These are phyloP conservation scores for Acronicta leporina DNA, from an alignment of 2,888 invertebrate genomes.

Conservation along the genomic window DNA sequence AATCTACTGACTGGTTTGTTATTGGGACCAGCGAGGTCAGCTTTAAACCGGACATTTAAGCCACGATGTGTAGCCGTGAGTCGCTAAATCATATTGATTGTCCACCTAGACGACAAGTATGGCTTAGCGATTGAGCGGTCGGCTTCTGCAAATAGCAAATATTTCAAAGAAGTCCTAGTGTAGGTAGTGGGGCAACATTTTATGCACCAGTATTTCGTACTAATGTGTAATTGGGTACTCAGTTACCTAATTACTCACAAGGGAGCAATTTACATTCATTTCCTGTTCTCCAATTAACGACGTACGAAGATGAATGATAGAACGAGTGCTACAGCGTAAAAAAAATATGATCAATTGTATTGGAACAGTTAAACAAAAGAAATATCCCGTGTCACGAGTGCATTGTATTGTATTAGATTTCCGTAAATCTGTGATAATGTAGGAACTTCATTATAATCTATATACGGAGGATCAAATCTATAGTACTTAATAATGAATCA, in stretches of 20 bases:
- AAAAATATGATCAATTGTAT: constrained; percentile 26
- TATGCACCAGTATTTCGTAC: too few species aligned
- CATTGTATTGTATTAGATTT: constrained; percentile 33
- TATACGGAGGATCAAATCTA: constrained; percentile 13
- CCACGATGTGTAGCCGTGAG: too few species aligned
- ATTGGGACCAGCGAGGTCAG: too few species aligned
- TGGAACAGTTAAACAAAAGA: constrained; percentile 23
- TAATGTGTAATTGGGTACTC: not conserved
- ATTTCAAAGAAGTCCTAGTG: too few species aligned
- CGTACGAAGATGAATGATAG: not conserved
- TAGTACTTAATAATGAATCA: constrained; percentile 20
- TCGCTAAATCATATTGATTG: too few species aligned
- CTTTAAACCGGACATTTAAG: too few species aligned
- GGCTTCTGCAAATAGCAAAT: too few species aligned
- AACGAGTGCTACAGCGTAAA: constrained; percentile 1
- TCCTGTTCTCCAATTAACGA: constrained; percentile 17
- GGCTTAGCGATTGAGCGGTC: too few species aligned
- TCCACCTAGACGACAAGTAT: too few species aligned
- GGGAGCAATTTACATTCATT: constrained; percentile 9
- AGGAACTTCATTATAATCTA: constrained; percentile 14
- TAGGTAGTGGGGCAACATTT: too few species aligned
- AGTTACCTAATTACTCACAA: constrained; percentile 1
- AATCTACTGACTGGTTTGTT: too few species aligned
- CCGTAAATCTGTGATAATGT: constrained; percentile 37
- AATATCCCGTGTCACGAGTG: constrained; percentile 21